Percentiles rank a stretch among this genome's conserved stretches.
phyloP scores from a whole-genome alignment of 2,888 invertebrate genomes.

The Rhogogaster chlorosoma region DNA sequence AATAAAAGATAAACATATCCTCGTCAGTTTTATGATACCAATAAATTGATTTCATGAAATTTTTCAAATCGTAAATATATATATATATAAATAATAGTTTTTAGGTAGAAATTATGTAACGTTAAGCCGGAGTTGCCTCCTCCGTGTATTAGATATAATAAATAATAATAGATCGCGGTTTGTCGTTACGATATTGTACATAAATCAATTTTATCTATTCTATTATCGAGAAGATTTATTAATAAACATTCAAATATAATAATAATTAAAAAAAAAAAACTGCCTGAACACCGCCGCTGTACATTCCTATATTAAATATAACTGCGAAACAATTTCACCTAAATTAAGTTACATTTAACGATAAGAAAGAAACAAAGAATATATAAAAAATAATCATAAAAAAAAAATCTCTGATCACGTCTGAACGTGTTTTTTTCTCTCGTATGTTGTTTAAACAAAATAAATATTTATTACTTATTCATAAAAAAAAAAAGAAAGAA shows the following conservation, averaged over 20 bases:
- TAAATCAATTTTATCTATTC: background rate
- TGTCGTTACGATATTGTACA: background rate
- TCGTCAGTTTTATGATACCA: background rate
- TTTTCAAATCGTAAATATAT: background rate
- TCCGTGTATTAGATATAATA: background rate
- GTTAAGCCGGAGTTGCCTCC: background rate
- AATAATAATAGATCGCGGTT: background rate
- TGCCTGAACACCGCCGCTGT: background rate
- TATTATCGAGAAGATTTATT: background rate
- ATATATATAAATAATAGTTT: background rate
- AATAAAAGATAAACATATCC: slow-evolving; percentile 28
- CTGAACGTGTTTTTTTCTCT: background rate
- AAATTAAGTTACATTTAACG: background rate
- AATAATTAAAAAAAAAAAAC: background rate
- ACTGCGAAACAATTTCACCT: background rate
- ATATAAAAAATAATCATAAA: background rate
- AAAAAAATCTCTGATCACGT: background rate
- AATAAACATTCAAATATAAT: background rate
- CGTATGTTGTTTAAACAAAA: background rate
- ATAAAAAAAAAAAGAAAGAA: background rate
- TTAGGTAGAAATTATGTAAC: background rate
- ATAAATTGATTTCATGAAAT: background rate
- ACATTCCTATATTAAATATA: slow-evolving; percentile 4
- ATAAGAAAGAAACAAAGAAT: background rate
- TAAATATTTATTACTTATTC: slow-evolving; percentile 17